phyloP scores from a whole-genome alignment of 2,888 invertebrate genomes.

The Sminthurinus aureus region DNA sequence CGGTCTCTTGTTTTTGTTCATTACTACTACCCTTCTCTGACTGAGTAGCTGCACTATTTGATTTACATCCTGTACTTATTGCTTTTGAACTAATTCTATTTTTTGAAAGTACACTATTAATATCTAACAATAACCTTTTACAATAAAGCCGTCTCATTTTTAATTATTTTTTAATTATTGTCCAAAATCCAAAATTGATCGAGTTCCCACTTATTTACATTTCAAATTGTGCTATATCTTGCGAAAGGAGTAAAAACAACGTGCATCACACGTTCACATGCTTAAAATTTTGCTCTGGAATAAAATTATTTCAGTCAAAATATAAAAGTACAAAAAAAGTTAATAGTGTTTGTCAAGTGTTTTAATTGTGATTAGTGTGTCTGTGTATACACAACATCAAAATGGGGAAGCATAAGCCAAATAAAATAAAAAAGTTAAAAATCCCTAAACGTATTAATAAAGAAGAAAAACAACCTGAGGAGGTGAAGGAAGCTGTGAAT shows the following conservation, averaged over 20 bases:
- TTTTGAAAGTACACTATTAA: neutral
- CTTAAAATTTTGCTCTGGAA: no score
- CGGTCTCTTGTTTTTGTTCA: constrained; percentile 5
- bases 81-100: neutral
- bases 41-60: neutral
- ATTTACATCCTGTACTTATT: neutral
- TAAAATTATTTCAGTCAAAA: no score
- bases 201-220: neutral
- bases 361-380: no score
- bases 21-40: no score
- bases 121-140: neutral
- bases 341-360: no score
- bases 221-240: no score
- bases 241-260: no score
- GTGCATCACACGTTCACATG: no score
- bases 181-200: no score
- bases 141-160: constrained; percentile 11
- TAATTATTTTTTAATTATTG: neutral
- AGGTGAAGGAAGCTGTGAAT: constrained; percentile 11
- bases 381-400: no score
- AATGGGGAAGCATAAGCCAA: constrained; percentile 33
- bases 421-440: constrained; percentile 38
- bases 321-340: no score
- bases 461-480: neutral
- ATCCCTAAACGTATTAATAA: constrained; percentile 6